These are phyloP conservation scores for Axis porcinus DNA, from an alignment of 2,113 vertebrate genomes.

Conservation along the genomic window DNA sequence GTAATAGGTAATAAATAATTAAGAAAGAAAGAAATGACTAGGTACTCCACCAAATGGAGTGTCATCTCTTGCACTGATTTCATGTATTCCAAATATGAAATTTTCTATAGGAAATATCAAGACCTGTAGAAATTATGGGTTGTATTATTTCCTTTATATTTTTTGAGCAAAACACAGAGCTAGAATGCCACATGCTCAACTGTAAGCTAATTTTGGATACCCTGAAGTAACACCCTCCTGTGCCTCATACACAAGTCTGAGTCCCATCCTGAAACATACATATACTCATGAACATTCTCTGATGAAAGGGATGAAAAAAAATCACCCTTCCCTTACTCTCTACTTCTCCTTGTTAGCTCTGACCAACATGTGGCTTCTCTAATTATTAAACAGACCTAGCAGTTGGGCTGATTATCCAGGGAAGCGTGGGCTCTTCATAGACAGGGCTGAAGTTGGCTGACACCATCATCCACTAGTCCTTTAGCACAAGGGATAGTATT, in stretches of 20 bases:
- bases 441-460: slow-evolving; percentile 46
- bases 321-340: background rate
- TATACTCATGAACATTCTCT: background rate
- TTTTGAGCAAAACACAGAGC: background rate
- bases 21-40: background rate
- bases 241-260: background rate
- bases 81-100: background rate
- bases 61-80: background rate
- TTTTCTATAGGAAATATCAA: background rate
- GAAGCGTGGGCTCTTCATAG: slow-evolving; percentile 58
- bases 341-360: slow-evolving; percentile 52
- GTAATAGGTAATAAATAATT: background rate
- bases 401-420: slow-evolving; percentile 54
- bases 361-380: slow-evolving; percentile 53
- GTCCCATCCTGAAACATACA: background rate
- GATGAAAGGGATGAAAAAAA: slow-evolving; percentile 35
- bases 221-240: background rate
- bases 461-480: slow-evolving; percentile 33
- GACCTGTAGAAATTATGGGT: background rate
- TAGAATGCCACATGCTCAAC: background rate
- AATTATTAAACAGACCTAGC: slow-evolving; percentile 63
- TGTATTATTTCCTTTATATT: background rate
- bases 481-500: slow-evolving; percentile 62
- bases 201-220: background rate
- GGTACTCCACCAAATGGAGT: background rate